Evolutionary conservation across 2,113 vertebrate genomes (phyloP).

Genomic region (Antigone vipio): DNA sequence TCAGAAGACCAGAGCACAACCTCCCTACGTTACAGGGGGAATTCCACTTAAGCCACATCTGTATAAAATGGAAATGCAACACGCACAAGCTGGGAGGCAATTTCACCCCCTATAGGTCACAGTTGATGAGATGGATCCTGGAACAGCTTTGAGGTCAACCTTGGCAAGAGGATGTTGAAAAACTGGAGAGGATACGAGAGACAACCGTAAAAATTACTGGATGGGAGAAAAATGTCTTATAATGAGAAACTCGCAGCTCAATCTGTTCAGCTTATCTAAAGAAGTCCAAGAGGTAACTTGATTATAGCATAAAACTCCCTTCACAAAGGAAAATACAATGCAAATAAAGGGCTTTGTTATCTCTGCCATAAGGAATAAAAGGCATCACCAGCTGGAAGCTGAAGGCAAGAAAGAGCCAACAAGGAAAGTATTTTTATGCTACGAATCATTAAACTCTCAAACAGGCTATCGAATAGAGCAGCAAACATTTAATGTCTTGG

Average conservation of each 20-base stretch:
- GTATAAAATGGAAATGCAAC: background rate
- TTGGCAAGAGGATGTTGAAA: background rate
- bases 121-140: background rate
- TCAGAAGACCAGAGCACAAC: background rate
- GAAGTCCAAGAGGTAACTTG: background rate
- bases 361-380: background rate
- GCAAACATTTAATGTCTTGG: background rate
- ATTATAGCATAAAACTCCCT: background rate
- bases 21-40: background rate
- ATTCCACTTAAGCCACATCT: background rate
- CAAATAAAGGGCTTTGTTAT: background rate
- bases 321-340: background rate
- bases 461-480: constrained; percentile 1
- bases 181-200: background rate
- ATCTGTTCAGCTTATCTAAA: constrained; percentile 7
- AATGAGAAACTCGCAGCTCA: background rate
- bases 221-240: background rate
- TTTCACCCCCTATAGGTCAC: rapidly evolving
- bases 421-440: constrained; percentile 10
- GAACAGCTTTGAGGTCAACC: background rate
- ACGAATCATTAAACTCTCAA: constrained; percentile 3
- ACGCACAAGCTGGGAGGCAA: rapidly evolving
- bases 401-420: constrained; percentile 19
- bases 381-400: background rate
- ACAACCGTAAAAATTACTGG: background rate